Percentiles rank a stretch among this genome's conserved stretches.
phyloP scores from a whole-genome alignment of 1,140 invertebrate genomes.

The Magallana gigas region DNA sequence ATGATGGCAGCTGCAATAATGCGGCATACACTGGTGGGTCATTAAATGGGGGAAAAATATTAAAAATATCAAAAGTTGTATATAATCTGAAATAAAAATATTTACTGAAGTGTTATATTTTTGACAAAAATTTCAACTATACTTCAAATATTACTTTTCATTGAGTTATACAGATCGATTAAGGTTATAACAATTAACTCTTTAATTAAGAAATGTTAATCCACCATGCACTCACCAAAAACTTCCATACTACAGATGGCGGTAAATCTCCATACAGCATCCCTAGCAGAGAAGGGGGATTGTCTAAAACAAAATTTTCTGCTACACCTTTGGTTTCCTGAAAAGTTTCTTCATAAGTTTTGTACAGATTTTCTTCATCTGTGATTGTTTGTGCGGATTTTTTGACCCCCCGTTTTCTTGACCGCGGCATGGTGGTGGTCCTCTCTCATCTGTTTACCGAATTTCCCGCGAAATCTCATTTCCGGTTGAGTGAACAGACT shows the following conservation, averaged over 20 bases:
- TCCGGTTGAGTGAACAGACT: not conserved
- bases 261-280: slow-evolving; percentile 42
- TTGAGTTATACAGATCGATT: too few species aligned
- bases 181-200: too few species aligned
- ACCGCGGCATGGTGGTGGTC: not conserved
- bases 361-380: not conserved
- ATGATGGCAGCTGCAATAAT: too few species aligned
- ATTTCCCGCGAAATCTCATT: slow-evolving; percentile 37
- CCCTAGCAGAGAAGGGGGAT: slow-evolving; percentile 32
- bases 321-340: not conserved
- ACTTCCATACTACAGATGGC: slow-evolving; percentile 37
- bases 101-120: too few species aligned
- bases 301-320: not conserved
- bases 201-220: too few species aligned
- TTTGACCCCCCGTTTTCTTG: not conserved
- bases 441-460: not conserved
- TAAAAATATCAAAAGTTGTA: too few species aligned
- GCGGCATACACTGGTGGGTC: too few species aligned
- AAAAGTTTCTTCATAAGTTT: slow-evolving; percentile 10
- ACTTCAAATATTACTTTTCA: too few species aligned
- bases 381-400: not conserved
- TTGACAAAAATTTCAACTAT: too few species aligned
- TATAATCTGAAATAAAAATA: too few species aligned
- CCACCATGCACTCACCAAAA: not conserved
- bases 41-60: too few species aligned